Conservation (phyloP, 2,797 vertebrate species). For the Falco novaeseelandiae region DNA sequence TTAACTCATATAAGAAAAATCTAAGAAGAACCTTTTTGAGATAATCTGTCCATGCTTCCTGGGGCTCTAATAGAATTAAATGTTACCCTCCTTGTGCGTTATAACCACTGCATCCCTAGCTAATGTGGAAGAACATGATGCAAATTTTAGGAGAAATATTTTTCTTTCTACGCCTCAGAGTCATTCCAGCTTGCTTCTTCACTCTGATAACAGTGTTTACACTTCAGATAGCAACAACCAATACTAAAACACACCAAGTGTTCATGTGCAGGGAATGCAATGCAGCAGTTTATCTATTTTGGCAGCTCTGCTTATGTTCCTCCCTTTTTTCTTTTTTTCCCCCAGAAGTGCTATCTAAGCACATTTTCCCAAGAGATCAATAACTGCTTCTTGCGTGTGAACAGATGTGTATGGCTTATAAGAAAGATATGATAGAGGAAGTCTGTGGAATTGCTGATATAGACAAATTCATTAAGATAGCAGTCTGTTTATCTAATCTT, state of each 20-base stretch:
- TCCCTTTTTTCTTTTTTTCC: background rate
- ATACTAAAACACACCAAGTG: background rate
- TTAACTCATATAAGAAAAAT: background rate
- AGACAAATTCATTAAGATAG: constrained; percentile 43
- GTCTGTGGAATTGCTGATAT: background rate
- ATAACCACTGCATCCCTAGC: background rate
- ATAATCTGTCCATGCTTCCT: background rate
- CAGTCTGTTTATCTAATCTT: constrained; percentile 21
- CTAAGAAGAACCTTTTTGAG: background rate
- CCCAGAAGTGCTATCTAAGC: background rate
- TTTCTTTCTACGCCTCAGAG: background rate
- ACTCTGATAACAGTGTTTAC: background rate
- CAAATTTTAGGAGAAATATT: background rate
- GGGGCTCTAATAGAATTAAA: background rate
- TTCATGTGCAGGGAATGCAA: background rate
- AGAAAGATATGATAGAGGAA: background rate
- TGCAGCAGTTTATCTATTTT: background rate
- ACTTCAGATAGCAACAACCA: background rate
- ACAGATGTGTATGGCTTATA: constrained; percentile 10
- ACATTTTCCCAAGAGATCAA: constrained; percentile 24
- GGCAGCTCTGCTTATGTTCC: background rate
- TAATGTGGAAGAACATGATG: background rate
- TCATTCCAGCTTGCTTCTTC: background rate
- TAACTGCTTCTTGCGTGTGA: constrained; percentile 22
- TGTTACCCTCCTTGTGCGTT: background rate